Percentiles rank a stretch among this genome's conserved stretches.
These are phyloP conservation scores for Anabas testudineus DNA, from an alignment of 2,797 vertebrate genomes.

Conservation along the genomic window DNA sequence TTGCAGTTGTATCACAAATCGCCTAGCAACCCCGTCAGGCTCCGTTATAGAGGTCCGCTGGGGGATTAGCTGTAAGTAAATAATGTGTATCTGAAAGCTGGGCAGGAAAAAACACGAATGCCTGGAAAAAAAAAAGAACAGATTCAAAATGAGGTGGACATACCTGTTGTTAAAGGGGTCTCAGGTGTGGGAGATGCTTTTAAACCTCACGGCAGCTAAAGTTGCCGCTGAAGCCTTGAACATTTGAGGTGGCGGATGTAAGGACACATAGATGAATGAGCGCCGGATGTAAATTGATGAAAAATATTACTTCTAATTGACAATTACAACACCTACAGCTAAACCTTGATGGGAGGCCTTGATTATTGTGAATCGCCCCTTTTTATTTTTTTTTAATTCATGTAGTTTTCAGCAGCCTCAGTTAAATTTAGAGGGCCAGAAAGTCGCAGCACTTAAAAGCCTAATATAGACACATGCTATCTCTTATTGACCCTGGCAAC, in stretches of 20 bases:
- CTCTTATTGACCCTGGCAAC: constrained; percentile 16
- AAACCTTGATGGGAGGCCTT: not conserved
- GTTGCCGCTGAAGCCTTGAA: not conserved
- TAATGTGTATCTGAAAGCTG: constrained; percentile 38
- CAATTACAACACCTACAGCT: not conserved
- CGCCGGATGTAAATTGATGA: not conserved
- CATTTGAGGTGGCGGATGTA: not conserved
- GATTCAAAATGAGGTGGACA: not conserved
- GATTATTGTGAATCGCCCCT: not conserved
- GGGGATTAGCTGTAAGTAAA: constrained; percentile 46
- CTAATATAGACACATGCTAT: not conserved
- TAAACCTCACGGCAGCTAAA: not conserved
- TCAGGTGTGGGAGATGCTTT: not conserved
- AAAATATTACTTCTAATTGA: not conserved
- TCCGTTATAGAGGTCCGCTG: constrained; percentile 29
- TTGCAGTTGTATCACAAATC: constrained; percentile 47
- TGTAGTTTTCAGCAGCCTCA: not conserved
- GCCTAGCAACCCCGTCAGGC: constrained; percentile 48
- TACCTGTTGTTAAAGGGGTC: not conserved
- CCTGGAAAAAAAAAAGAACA: constrained; percentile 8
- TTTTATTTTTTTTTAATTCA: not conserved
- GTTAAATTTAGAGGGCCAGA: not conserved
- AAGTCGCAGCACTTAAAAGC: constrained; percentile 1
- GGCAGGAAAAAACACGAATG: constrained; percentile 7
- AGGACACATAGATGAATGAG: not conserved